Evolutionary conservation across 2,888 invertebrate species (phyloP), one percentile per base, ranked within the genome.

Genomic region (Conops quadrifasciatus): DNA sequence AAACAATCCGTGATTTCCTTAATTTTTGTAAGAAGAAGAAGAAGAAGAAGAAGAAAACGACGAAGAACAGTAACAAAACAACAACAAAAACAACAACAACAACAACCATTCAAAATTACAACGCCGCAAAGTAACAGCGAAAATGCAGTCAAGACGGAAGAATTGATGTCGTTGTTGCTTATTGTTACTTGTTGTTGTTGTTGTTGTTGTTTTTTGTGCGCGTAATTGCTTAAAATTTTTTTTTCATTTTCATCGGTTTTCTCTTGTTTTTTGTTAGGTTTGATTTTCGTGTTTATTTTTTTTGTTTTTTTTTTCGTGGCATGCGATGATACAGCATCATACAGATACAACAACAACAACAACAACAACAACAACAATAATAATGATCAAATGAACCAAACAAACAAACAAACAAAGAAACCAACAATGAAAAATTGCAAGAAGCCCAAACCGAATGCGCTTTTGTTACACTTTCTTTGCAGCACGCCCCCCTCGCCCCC

Each of bases 271-370:
- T 19, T 28, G 28, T 28, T 1, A 11, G 16, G 58, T 59, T 45
- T 68, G 72, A 73, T 79, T 78, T 80, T 80, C 81, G 80, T n/a
- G n/a, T n/a, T 80, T 80, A 82, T 82, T 82, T 83, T 82, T 82
- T n/a, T 83, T 82, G 83, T 80, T 82, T 82, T 83, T 83, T 81
- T 81, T 73, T 72, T 62, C 72, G 65, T 74, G 77, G 82, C 81
- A 78, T 82, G 81, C 81, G 82, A 81, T 43, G 81, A 81, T 81
- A 77, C 73, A 75, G 76, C 74, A 77, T 78, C 80, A 80, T 79
- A 74, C 75, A 72, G 72, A 72, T 74, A 74, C 72, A 71, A 72
- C 65, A 71, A 68, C 71, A 74, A 73, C 71, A 72, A 63, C 67
- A 66, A 56, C 43, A 66, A 43, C 47, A 63, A 65, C 24, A 62